Conservation (phyloP, 92 coral and sea anemone genomes). For the Porites rus region DNA sequence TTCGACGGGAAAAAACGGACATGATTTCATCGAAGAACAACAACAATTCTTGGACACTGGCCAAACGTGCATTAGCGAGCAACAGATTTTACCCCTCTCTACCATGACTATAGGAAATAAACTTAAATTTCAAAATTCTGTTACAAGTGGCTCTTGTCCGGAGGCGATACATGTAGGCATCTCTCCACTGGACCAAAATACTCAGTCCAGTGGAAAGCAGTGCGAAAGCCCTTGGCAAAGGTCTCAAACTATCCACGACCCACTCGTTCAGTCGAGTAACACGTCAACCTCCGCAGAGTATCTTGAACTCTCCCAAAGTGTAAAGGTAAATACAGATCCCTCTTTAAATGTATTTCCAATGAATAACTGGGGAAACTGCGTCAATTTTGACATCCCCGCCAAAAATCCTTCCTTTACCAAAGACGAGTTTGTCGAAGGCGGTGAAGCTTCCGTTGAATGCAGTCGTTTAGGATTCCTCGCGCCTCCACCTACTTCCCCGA, state of each 20-base stretch:
- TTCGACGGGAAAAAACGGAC: background rate
- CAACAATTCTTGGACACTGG: background rate
- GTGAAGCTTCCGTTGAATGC: background rate
- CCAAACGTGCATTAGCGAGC: background rate
- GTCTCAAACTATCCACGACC: background rate
- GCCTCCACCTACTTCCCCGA: background rate
- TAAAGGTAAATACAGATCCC: background rate
- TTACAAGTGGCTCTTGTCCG: slow-evolving; percentile 1
- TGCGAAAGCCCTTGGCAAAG: background rate
- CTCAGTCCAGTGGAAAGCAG: background rate
- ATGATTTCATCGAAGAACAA: background rate
- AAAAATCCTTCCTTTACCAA: background rate
- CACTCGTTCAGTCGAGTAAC: background rate
- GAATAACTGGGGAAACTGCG: background rate
- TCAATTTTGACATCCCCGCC: background rate
- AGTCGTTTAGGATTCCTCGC: background rate
- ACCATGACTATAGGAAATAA: background rate
- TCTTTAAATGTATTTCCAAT: background rate
- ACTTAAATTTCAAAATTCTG: background rate
- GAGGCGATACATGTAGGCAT: background rate
- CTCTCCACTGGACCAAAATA: background rate
- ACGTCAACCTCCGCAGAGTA: background rate
- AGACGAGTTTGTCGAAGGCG: background rate
- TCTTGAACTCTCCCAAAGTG: background rate
- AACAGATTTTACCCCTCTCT: background rate